Evolutionary conservation across 2,888 invertebrate genomes (phyloP).

Genomic region (Heliconius aoede): DNA sequence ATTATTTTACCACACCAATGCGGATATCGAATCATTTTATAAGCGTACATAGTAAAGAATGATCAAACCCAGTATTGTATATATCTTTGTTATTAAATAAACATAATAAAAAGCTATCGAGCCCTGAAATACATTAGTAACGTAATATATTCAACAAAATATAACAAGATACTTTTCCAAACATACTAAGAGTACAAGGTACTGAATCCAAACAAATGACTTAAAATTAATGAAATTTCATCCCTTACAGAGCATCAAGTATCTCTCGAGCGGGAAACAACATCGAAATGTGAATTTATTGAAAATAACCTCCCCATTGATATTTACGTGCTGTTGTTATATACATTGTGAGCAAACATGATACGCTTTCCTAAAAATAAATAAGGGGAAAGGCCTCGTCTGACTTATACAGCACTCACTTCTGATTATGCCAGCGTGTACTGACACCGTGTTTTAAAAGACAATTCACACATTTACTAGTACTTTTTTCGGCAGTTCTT

Average conservation of each 20-base stretch:
- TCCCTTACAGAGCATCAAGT: slow-evolving; percentile 36
- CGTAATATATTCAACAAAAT: slow-evolving; percentile 6
- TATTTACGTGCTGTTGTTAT: slow-evolving; percentile 66
- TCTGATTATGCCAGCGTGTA: slow-evolving; percentile 29
- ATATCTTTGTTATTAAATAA: too few relatives aligned
- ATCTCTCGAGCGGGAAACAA: slow-evolving; percentile 45
- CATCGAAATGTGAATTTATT: slow-evolving; percentile 67
- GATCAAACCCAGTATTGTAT: too few relatives aligned
- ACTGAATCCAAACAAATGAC: slow-evolving; percentile 36
- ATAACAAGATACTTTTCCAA: slow-evolving; percentile 16
- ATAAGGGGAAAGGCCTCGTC: slow-evolving; percentile 28
- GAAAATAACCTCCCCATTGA: slow-evolving; percentile 63
- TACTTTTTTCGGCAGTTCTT: background rate
- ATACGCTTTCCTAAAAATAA: slow-evolving; percentile 36
- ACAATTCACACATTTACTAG: slow-evolving; percentile 35
- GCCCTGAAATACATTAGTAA: background rate
- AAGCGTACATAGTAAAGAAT: too few relatives aligned
- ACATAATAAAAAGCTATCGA: background rate
- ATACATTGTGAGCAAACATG: slow-evolving; percentile 55
- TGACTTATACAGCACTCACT: slow-evolving; percentile 42
- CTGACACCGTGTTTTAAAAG: slow-evolving; percentile 21
- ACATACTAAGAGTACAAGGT: slow-evolving; percentile 8
- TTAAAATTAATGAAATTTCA: slow-evolving; percentile 44
- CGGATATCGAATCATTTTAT: too few relatives aligned
- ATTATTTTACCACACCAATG: too few relatives aligned